Evolutionary conservation across 2,113 vertebrate genomes (phyloP).

Genomic region (Scalopus aquaticus): DNA sequence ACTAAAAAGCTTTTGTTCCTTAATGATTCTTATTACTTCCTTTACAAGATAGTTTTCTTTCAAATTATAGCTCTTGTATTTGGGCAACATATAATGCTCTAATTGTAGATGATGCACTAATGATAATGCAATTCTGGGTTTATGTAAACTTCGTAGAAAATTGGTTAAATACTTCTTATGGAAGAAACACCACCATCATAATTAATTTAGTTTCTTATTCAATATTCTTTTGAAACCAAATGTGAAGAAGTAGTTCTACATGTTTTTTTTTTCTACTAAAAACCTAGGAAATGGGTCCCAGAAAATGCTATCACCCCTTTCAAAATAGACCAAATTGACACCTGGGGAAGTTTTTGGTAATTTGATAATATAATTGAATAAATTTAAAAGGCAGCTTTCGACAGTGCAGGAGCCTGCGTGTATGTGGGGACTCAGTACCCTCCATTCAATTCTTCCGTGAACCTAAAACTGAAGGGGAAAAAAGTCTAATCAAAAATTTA

Average conservation of each 20-base stretch:
- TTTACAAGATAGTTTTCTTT: conserved; percentile 42
- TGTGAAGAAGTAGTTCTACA: background rate
- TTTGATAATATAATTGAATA: conserved; percentile 11
- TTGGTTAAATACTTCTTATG: conserved; percentile 46
- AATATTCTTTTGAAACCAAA: conserved; percentile 51
- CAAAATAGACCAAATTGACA: background rate
- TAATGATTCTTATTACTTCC: conserved; percentile 54
- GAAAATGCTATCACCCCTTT: conserved; percentile 2
- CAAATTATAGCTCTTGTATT: conserved; percentile 62
- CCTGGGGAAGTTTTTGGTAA: background rate
- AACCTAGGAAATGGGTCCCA: background rate
- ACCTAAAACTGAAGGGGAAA: background rate
- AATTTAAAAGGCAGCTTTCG: background rate
- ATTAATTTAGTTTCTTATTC: conserved; percentile 29
- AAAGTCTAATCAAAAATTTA: background rate
- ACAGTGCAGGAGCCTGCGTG: background rate
- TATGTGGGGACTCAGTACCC: background rate
- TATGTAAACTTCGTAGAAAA: conserved; percentile 42
- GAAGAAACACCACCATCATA: background rate
- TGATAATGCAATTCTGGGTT: conserved; percentile 48
- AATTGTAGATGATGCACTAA: conserved; percentile 42
- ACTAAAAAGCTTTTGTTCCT: conserved; percentile 32
- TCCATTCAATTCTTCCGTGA: background rate
- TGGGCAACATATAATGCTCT: conserved; percentile 34
- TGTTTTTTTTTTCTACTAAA: background rate